A percentile compares a stretch with the other conserved stretches of the same genome.
Evolutionary conservation across 2,888 invertebrate species (phyloP).

Genomic region (Diploptera punctata): DNA sequence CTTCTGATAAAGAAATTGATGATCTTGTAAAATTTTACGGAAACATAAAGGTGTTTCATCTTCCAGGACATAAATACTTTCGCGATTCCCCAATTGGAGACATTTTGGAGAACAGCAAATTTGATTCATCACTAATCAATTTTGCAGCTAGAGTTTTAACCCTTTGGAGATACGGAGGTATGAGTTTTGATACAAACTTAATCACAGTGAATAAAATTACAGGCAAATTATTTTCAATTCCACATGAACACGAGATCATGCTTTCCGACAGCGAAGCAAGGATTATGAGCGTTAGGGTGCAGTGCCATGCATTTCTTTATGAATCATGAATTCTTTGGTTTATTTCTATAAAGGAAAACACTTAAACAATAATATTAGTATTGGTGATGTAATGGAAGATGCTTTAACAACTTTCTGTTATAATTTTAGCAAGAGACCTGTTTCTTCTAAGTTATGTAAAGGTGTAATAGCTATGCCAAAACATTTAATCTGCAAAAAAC

Average conservation of each 20-base stretch:
- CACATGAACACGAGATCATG: not conserved
- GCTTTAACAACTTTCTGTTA: not conserved
- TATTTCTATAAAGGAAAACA: not conserved
- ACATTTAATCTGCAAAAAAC: not conserved
- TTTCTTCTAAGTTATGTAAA: not conserved
- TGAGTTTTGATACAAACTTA: not conserved
- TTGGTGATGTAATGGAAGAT: not conserved
- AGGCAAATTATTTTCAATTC: not conserved
- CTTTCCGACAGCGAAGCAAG: not conserved
- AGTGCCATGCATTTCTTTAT: slow-evolving; percentile 4
- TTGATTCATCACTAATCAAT: not conserved
- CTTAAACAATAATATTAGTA: not conserved
- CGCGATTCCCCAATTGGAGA: not conserved
- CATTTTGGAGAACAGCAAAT: not conserved
- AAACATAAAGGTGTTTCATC: not conserved
- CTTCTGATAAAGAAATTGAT: not conserved
- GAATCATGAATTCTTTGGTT: not conserved
- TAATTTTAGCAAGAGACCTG: not conserved
- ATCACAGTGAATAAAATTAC: not conserved
- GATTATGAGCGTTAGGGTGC: not conserved
- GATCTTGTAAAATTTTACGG: not conserved
- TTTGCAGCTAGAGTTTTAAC: slow-evolving; percentile 22
- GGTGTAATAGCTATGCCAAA: not conserved
- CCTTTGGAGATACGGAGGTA: not conserved
- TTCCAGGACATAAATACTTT: not conserved